A percentile compares a stretch with the other conserved stretches of the same genome.
phyloP scores from a whole-genome alignment of 2,113 vertebrate genomes.

The Tetraodon nigroviridis region DNA sequence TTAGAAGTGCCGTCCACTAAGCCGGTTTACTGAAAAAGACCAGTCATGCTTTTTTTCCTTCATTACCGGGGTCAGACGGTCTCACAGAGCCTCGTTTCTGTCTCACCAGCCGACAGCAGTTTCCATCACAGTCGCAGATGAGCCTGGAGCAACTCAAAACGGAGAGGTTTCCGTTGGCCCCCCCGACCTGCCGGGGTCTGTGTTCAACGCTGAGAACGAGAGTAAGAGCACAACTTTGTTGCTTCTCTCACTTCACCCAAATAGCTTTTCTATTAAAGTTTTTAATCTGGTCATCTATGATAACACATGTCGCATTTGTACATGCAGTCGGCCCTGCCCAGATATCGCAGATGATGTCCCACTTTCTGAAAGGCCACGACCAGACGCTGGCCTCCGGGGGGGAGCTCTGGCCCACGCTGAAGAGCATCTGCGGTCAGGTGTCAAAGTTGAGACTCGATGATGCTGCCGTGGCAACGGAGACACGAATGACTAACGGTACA shows the following conservation, averaged over 20 bases:
- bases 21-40: no score
- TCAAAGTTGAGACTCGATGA: conserved; percentile 69
- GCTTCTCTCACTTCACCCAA: neutral
- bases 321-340: conserved; percentile 18
- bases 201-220: neutral
- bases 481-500: conserved; percentile 11
- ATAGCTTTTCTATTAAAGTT: neutral
- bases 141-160: conserved; percentile 13
- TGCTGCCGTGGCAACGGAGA: conserved; percentile 2
- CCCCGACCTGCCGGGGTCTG: neutral
- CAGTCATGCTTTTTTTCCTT: no score
- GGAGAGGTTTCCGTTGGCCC: conserved; percentile 26
- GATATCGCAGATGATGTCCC: conserved; percentile 58
- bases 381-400: neutral
- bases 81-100: neutral
- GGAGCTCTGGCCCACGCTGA: conserved; percentile 69
- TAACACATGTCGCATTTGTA: no score
- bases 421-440: conserved; percentile 74
- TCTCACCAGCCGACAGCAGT: conserved; percentile 2
- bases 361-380: conserved; percentile 42
- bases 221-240: conserved; percentile 8
- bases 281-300: neutral
- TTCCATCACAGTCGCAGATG: conserved; percentile 10
- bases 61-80: neutral
- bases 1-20: no score